These are phyloP conservation scores for Carcharodon carcharias DNA, from an alignment of 2,797 vertebrate species.

Conservation along the genomic window DNA sequence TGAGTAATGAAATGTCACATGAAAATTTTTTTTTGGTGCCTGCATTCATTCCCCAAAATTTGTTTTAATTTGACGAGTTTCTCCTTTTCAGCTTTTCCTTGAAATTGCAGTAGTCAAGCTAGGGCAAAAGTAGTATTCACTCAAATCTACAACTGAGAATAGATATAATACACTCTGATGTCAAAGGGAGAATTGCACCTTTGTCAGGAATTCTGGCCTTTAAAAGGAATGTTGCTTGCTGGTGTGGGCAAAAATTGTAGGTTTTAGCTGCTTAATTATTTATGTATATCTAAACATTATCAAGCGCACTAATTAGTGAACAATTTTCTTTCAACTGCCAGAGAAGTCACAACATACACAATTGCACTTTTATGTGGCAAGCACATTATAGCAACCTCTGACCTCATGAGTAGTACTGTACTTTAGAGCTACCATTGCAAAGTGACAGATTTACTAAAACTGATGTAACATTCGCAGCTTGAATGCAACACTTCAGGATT, in stretches of 20 bases:
- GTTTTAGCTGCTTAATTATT: background rate
- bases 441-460: background rate
- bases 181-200: too few relatives aligned
- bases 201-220: background rate
- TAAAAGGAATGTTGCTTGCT: background rate
- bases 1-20: background rate
- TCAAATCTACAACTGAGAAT: background rate
- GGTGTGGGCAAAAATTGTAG: background rate
- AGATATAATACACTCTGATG: background rate
- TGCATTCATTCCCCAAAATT: background rate
- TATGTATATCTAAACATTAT: background rate
- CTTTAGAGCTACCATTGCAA: too few relatives aligned
- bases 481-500: background rate
- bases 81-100: background rate
- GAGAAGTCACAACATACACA: too few relatives aligned
- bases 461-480: background rate
- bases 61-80: too few relatives aligned
- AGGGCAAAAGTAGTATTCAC: background rate
- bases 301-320: background rate
- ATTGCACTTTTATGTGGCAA: background rate
- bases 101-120: background rate
- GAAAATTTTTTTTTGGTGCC: background rate
- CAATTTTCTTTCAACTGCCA: too few relatives aligned
- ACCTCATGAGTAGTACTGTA: too few relatives aligned
- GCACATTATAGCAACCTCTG: background rate